Conservation (phyloP, 2,888 invertebrate species). For the Himalopsyche anomala region DNA sequence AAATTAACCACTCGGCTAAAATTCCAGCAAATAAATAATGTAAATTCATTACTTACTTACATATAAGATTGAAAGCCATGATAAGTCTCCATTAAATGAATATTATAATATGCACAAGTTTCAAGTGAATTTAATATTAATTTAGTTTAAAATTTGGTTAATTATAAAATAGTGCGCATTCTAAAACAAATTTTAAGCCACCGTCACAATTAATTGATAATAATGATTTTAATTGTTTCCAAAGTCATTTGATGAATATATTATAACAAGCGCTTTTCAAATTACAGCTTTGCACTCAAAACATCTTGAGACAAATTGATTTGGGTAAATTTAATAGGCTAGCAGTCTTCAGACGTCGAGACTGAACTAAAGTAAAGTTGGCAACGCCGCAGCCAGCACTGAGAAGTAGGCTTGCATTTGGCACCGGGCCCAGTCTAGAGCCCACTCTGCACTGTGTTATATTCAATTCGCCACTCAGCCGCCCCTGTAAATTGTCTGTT, state of each 20-base stretch:
- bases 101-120: no score
- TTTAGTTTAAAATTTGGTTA: no score
- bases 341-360: not conserved
- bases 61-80: no score
- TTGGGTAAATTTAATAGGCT: slow-evolving; percentile 35
- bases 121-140: no score
- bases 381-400: not conserved
- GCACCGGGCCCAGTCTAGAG: slow-evolving; percentile 41
- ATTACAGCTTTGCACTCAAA: not conserved
- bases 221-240: slow-evolving; percentile 5
- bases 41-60: no score
- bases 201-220: not conserved
- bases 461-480: not conserved
- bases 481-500: slow-evolving; percentile 34
- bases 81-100: no score
- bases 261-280: slow-evolving; percentile 11
- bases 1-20: no score
- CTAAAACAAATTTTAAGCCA: no score
- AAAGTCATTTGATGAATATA: slow-evolving; percentile 14
- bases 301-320: slow-evolving; percentile 27
- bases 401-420: slow-evolving; percentile 39
- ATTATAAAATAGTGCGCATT: no score
- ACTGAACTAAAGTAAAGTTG: slow-evolving; percentile 36
- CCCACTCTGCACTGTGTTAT: slow-evolving; percentile 23
- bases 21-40: no score